A percentile compares a stretch with the other conserved stretches of the same genome.
Conservation (phyloP, 2,797 vertebrate genomes). For the Poeciliopsis paucimaculata region DNA sequence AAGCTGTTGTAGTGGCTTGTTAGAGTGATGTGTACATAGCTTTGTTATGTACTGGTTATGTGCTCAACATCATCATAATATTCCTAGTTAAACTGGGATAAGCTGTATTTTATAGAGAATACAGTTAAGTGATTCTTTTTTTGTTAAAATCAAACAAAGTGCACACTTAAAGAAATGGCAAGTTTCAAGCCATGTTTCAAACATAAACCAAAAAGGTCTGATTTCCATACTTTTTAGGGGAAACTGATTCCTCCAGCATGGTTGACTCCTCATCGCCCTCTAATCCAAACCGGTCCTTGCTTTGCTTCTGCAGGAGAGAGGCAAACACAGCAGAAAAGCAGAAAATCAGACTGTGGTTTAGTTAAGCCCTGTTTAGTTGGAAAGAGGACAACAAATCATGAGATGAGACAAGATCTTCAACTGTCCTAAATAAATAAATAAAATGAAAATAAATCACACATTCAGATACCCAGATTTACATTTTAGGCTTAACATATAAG, state of each 20-base stretch:
- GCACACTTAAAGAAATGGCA: not conserved
- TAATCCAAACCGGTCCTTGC: conserved; percentile 97
- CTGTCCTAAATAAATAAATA: too few species aligned
- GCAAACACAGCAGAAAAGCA: not conserved
- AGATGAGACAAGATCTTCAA: not conserved
- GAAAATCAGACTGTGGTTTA: not conserved
- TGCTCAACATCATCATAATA: conserved; percentile 2
- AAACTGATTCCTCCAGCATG: conserved; percentile 99
- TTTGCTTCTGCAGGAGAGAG: conserved; percentile 89
- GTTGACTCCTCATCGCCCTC: conserved; percentile 98
- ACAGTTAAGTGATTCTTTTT: not conserved
- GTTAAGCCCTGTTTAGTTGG: not conserved
- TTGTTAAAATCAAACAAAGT: not conserved
- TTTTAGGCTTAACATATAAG: not conserved
- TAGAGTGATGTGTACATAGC: conserved; percentile 39
- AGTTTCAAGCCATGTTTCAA: not conserved
- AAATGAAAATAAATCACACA: not conserved
- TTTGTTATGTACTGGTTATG: not conserved
- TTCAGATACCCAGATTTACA: not conserved
- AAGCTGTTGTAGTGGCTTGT: conserved; percentile 14
- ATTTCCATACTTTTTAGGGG: conserved; percentile 94
- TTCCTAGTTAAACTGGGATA: not conserved
- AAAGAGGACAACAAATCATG: not conserved
- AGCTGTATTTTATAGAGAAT: not conserved
- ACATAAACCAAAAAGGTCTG: not conserved